These are phyloP conservation scores for Prosapia bicincta DNA, from an alignment of 2,888 invertebrate species.

Conservation along the genomic window DNA sequence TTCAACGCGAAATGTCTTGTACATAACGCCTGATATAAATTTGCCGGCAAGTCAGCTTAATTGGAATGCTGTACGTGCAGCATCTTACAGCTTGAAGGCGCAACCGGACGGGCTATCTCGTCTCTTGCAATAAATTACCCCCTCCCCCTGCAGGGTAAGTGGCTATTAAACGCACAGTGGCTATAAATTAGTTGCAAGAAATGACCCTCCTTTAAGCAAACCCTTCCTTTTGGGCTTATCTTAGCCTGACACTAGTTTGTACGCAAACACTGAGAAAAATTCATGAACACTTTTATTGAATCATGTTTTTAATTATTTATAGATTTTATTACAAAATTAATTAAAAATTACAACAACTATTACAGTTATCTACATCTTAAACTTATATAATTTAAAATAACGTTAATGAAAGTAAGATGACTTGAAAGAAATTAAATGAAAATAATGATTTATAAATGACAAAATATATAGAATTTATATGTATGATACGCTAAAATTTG, in stretches of 20 bases:
- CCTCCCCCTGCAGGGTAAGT: slow-evolving; percentile 8
- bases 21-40: no score
- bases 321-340: no score
- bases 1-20: no score
- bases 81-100: background rate
- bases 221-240: background rate
- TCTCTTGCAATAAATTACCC: slow-evolving; percentile 19
- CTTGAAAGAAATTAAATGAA: no score
- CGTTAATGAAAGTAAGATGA: no score
- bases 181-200: slow-evolving; percentile 20
- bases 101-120: slow-evolving; percentile 19
- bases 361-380: no score
- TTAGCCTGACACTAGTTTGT: background rate
- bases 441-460: no score
- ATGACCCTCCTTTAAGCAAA: background rate
- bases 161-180: slow-evolving; percentile 26
- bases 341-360: no score
- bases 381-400: no score
- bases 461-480: no score
- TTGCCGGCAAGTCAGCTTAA: background rate
- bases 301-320: background rate
- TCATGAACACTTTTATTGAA: background rate
- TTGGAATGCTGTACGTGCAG: background rate
- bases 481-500: no score
- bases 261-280: background rate